These are phyloP conservation scores for Orgyia antiqua DNA, from an alignment of 2,888 invertebrate genomes.

Conservation along the genomic window DNA sequence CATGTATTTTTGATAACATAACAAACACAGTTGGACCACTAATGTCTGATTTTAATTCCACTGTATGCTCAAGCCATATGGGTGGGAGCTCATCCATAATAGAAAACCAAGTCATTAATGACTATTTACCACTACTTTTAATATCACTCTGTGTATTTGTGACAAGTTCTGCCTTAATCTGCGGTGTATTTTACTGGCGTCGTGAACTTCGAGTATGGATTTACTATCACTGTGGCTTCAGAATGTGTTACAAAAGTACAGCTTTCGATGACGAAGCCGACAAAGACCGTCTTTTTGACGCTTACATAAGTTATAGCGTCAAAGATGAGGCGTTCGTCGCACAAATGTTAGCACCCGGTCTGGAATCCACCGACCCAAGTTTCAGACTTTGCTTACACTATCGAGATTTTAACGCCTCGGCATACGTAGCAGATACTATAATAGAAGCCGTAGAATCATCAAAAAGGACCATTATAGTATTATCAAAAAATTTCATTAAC, in stretches of 20 bases:
- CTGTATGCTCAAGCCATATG: conserved; percentile 85
- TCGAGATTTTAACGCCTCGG: conserved; percentile 92
- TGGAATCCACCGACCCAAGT: conserved; percentile 88
- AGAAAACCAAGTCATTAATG: conserved; percentile 87
- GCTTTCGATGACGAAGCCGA: conserved; percentile 89
- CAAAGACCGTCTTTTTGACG: conserved; percentile 93
- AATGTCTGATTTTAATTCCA: conserved; percentile 87
- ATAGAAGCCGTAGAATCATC: conserved; percentile 95
- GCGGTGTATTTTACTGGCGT: conserved; percentile 88
- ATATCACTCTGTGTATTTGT: conserved; percentile 88
- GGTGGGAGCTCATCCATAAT: conserved; percentile 85
- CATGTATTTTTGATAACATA: conserved; percentile 86
- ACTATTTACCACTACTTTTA: conserved; percentile 87
- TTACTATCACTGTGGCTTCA: conserved; percentile 89
- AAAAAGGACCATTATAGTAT: conserved; percentile 91
- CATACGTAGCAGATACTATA: conserved; percentile 94
- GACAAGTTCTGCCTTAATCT: conserved; percentile 85
- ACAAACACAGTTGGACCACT: conserved; percentile 84
- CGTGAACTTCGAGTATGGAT: conserved; percentile 91
- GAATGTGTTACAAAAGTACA: conserved; percentile 91
- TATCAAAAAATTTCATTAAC: conserved; percentile 95
- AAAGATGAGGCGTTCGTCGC: conserved; percentile 95
- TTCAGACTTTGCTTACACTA: conserved; percentile 95
- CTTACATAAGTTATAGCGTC: conserved; percentile 95
- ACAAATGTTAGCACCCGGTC: conserved; percentile 90